Evolutionary conservation across 2,113 vertebrate species (phyloP).

Genomic region (Odocoileus hemionus): DNA sequence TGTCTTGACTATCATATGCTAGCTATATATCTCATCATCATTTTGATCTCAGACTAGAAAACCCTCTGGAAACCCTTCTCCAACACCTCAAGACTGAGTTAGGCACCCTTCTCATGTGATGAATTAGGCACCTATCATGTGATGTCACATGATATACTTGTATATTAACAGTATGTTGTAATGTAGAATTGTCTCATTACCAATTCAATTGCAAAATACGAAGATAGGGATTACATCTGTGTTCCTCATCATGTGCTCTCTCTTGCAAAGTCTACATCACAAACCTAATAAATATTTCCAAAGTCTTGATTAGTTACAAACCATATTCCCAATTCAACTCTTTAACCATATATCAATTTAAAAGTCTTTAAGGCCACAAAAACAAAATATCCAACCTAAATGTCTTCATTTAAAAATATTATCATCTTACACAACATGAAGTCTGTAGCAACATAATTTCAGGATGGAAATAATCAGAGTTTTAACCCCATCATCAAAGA

Average conservation of each 20-base stretch:
- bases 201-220: neutral
- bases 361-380: neutral
- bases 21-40: neutral
- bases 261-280: neutral
- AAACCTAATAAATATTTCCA: neutral
- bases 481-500: neutral
- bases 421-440: neutral
- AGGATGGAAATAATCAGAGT: neutral
- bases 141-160: neutral
- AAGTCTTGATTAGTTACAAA: neutral
- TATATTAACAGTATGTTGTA: neutral
- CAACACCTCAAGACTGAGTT: neutral
- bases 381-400: neutral
- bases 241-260: neutral
- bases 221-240: neutral
- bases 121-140: neutral
- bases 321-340: neutral
- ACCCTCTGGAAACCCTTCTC: neutral
- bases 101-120: neutral
- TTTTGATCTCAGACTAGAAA: neutral
- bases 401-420: constrained; percentile 2
- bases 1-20: neutral
- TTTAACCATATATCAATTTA: neutral
- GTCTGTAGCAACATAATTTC: neutral
- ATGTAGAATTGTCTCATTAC: neutral